Evolutionary conservation across 2,888 invertebrate genomes (phyloP), one percentile per base, ranked within the genome.

Genomic region (Sisyra nigra): DNA sequence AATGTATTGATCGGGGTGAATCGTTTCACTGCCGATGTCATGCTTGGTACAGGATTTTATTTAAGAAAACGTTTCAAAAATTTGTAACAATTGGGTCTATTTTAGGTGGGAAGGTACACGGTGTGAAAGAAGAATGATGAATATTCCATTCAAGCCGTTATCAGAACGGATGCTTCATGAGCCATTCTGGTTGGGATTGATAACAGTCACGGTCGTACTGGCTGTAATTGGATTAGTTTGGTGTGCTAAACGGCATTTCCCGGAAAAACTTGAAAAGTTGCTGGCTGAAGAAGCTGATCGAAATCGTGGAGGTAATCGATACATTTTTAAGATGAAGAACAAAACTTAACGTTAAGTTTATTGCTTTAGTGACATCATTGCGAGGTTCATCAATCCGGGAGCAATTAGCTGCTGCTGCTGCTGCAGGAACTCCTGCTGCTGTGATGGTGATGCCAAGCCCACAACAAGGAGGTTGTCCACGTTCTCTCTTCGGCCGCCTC

Each of bases 101-200:
- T 31, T 13, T 32, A 43, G 43, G 43, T 64, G 61, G 59, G 59
- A 62, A 63, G 71, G 72, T 39, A 57, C 63, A 52, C 71, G 75
- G 48, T 86, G 86, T 55, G 83, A 85, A 60, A 64, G 67, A 41
- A 64, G 74, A 34, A 76, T 78, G 63, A 68, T 76, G 49, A 74
- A 78, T 52, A 77, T 80, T 46, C 76, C 77, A 1, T 78, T 73
- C 58, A 77, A 75, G 52, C 78, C 78, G 3, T 65, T 87, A 13
- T 83, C 85, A 8, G 76, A 85, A 51, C 67, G 84, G 18, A 83
- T 89, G 80, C 66, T 88, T 24, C 81, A 85, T 52, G 87, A 88
- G 57, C 88, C 88, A 0, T 88, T 89, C 61, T 88, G 88, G 88
- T 67, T 89, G 35, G 88, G 88, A 1, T 68, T 89, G 32, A 82